These are phyloP conservation scores for Diuraphis noxia DNA, from an alignment of 1,140 invertebrate species.

Conservation along the genomic window DNA sequence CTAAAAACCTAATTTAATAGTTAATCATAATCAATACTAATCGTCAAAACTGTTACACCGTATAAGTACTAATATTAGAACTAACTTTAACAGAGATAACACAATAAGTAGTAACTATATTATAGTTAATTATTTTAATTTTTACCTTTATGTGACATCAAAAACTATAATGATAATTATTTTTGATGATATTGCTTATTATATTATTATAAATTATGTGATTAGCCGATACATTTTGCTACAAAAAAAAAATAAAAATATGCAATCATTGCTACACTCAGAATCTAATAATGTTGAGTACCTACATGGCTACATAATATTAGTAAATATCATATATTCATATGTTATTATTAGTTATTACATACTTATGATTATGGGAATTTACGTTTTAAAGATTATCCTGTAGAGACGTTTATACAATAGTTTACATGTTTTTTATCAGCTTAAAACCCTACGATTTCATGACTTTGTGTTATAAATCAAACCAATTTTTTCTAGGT, in stretches of 20 bases:
- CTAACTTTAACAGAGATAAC: neutral
- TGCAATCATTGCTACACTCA: no score
- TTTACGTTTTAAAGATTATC: neutral
- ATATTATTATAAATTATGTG: neutral
- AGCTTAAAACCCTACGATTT: neutral
- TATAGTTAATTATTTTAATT: neutral
- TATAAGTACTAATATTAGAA: neutral
- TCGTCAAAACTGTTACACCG: neutral
- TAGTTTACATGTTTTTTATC: neutral
- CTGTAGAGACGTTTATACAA: neutral
- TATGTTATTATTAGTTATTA: neutral
- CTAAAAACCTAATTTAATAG: neutral
- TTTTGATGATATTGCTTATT: neutral
- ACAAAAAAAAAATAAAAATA: no score
- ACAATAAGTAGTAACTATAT: neutral
- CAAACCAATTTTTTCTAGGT: neutral
- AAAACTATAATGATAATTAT: neutral
- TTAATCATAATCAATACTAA: neutral
- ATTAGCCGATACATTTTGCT: neutral
- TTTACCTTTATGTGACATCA: neutral
- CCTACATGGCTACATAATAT: no score
- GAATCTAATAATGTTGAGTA: no score
- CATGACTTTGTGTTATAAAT: neutral
- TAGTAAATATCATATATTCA: no score
- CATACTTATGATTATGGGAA: neutral